Percentiles rank a stretch among this genome's conserved stretches.
phyloP scores from a whole-genome alignment of 2,113 vertebrate genomes.

The Labeo rohita region DNA sequence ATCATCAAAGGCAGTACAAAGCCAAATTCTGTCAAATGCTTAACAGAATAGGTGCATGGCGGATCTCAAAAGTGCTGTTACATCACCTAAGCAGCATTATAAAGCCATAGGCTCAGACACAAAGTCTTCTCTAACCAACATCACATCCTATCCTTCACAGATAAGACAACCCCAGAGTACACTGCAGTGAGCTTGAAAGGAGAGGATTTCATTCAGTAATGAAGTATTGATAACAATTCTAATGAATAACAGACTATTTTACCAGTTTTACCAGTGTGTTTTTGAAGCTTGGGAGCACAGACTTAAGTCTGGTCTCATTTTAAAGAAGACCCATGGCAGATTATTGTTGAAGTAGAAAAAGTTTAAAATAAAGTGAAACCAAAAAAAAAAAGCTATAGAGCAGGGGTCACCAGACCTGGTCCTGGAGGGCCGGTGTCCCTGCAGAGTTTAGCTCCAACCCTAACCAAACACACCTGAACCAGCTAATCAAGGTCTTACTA shows the following conservation, averaged over 20 bases:
- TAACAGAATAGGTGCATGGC: not conserved
- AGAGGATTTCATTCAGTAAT: not conserved
- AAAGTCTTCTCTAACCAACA: not conserved
- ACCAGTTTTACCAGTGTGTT: not conserved
- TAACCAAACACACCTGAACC: too few relatives aligned
- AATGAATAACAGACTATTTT: not conserved
- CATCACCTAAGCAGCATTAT: not conserved
- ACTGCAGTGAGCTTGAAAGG: not conserved
- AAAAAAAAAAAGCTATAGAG: too few relatives aligned
- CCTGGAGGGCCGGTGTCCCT: too few relatives aligned
- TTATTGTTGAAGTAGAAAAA: too few relatives aligned
- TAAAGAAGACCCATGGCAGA: too few relatives aligned
- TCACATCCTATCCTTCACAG: not conserved
- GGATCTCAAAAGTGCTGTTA: not conserved
- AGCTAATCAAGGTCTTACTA: too few relatives aligned
- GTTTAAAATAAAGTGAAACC: too few relatives aligned
- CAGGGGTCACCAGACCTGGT: too few relatives aligned
- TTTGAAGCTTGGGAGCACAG: not conserved
- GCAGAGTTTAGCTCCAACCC: too few relatives aligned
- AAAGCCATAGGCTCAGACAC: not conserved
- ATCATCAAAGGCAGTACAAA: not conserved
- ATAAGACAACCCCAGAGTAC: not conserved
- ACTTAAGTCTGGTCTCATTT: too few relatives aligned
- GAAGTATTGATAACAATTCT: not conserved
- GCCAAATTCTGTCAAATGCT: not conserved